Evolutionary conservation across 2,888 invertebrate genomes (phyloP).

Genomic region (Aporophyla nigra): DNA sequence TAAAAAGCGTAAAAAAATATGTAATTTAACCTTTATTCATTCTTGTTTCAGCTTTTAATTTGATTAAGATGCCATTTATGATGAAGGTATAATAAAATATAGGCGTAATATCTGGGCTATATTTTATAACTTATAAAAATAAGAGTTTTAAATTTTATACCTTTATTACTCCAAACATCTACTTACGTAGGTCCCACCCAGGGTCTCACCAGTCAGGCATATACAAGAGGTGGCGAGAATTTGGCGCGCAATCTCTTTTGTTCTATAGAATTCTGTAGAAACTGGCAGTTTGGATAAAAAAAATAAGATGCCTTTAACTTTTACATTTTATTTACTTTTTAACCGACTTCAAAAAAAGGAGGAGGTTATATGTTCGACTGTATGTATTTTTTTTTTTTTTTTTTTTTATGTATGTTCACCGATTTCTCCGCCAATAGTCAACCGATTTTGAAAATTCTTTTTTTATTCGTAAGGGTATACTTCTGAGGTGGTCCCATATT

Average conservation of each 20-base stretch:
- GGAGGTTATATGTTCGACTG: too few relatives aligned
- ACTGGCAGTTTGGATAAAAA: constrained; percentile 15
- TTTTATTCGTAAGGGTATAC: too few relatives aligned
- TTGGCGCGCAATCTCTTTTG: constrained; percentile 13
- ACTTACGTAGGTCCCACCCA: neutral
- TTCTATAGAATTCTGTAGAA: neutral
- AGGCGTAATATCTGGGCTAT: neutral
- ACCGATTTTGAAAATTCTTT: too few relatives aligned
- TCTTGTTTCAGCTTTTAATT: neutral
- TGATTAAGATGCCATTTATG: neutral
- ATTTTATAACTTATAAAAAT: neutral
- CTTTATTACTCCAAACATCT: neutral
- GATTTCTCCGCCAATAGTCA: too few relatives aligned
- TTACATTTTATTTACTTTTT: constrained; percentile 1
- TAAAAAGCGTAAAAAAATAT: too few relatives aligned
- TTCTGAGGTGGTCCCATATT: too few relatives aligned
- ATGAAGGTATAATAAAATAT: neutral
- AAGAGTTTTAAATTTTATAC: neutral
- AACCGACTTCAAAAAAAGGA: too few relatives aligned
- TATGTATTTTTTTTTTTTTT: too few relatives aligned
- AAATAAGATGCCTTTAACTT: neutral
- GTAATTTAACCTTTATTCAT: too few relatives aligned
- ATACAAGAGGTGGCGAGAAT: neutral
- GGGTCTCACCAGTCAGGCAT: neutral
- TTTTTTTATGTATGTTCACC: too few relatives aligned